Evolutionary conservation across 2,797 vertebrate species (phyloP).

Genomic region (Coregonus ussuriensis): DNA sequence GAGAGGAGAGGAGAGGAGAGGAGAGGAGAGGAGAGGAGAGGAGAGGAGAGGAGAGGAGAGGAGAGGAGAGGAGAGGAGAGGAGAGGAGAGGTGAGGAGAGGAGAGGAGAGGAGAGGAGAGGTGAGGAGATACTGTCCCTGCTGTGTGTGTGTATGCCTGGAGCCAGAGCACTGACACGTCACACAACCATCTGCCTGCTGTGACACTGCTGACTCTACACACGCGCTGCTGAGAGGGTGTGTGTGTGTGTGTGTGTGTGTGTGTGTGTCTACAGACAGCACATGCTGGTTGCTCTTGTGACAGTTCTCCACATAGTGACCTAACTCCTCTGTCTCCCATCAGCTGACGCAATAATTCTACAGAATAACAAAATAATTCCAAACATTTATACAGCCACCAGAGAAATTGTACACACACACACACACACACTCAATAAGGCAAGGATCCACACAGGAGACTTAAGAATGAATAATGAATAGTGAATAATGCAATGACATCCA

Average conservation of each 20-base stretch:
- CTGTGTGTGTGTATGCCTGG: slow-evolving; percentile 44
- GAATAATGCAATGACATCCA: too few species aligned
- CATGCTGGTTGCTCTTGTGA: background rate
- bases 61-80: background rate
- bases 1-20: background rate
- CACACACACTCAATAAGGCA: too few species aligned
- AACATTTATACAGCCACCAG: too few species aligned
- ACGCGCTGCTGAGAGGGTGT: background rate
- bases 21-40: background rate
- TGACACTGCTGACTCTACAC: slow-evolving; percentile 35
- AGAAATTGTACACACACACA: too few species aligned
- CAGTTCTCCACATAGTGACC: background rate
- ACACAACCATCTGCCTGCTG: slow-evolving; percentile 61
- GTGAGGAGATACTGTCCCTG: slow-evolving; percentile 20
- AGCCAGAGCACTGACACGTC: slow-evolving; percentile 48
- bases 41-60: slow-evolving; percentile 11
- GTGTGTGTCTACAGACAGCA: background rate
- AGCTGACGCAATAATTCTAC: too few species aligned
- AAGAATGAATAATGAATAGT: too few species aligned
- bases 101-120: slow-evolving; percentile 1
- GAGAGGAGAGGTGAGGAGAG: background rate
- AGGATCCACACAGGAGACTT: too few species aligned
- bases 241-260: background rate
- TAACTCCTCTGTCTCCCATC: background rate
- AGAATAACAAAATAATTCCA: background rate